Evolutionary conservation across 2,888 invertebrate genomes (phyloP), one percentile per base, ranked within the genome.

Genomic region (Drosophila seclusa): DNA sequence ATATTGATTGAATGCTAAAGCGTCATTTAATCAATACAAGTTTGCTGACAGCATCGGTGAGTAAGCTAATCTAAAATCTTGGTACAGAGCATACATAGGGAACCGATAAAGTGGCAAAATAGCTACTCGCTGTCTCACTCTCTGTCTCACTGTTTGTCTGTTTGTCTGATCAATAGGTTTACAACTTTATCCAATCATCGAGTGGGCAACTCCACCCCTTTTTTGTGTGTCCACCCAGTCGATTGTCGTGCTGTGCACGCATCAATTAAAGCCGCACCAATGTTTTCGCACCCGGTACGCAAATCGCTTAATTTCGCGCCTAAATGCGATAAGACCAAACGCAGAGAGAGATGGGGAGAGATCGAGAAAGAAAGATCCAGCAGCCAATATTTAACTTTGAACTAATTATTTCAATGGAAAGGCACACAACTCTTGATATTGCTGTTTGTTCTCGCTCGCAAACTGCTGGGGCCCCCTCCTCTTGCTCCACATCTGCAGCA

Each of bases 351-450:
- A 38, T 45, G 45, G 8, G 24, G 2, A 8, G 45, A 45, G 45
- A 45, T 45, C 16, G 45, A 24, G 24, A 45, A 16, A 16, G 45
- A 45, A 18, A 45, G 45, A 45, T 45, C 24, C 52, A 42, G 72
- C 78, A 88, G 82, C 84, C 88, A 88, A 90, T 90, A 91, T 91
- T 91, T 91, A 90, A 89, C 90, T 90, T 87, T 91, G 90, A 87
- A 88, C 91, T 91, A 91, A 91, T 91, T 92, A 91, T 91, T 91
- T 91, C 91, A 87, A 85, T 87, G 91, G 91, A 91, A 91, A 90
- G 82, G 87, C 90, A 90, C 90, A 90, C 86, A 88, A 81, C 82
- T 24, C 45, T 85, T 82, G 81, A 79, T 79, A 76, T 80, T 71
- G 80, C 73, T 87, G 83, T 78, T 77, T 70, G 60, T 62, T 32